These are phyloP conservation scores for Eueremaeus valkanovi DNA, from an alignment of 2,888 invertebrate species.

Conservation along the genomic window DNA sequence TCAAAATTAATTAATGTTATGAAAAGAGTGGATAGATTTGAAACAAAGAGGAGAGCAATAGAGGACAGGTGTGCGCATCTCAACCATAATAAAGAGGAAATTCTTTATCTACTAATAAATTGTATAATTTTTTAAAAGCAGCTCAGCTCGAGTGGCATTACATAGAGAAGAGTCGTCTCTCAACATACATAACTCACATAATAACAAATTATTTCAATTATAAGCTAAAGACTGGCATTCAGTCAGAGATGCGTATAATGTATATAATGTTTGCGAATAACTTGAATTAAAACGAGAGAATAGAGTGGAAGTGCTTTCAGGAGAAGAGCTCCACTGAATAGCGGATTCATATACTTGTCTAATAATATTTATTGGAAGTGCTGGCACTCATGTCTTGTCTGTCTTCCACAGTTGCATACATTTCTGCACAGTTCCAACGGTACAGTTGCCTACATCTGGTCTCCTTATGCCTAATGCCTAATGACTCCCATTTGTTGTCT, in stretches of 20 bases:
- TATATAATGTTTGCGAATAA: constrained; percentile 16
- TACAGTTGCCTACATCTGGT: constrained; percentile 15
- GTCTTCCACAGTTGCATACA: too few species aligned
- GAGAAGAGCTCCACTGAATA: neutral
- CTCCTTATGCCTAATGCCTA: constrained; percentile 22
- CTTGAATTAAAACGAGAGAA: constrained; percentile 1
- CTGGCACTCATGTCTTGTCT: too few species aligned
- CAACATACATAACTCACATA: neutral
- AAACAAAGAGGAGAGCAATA: too few species aligned
- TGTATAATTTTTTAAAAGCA: neutral
- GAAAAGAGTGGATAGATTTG: too few species aligned
- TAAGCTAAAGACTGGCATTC: neutral
- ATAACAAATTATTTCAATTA: constrained; percentile 28
- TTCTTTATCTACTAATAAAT: neutral
- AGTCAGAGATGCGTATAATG: neutral
- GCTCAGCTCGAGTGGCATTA: neutral
- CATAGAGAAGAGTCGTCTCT: neutral
- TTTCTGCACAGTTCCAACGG: too few species aligned
- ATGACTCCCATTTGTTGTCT: constrained; percentile 15
- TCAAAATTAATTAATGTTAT: too few species aligned
- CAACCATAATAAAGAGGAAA: neutral
- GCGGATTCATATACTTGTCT: neutral
- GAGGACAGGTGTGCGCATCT: neutral
- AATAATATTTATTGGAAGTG: constrained; percentile 24
- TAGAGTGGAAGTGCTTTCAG: neutral